These are phyloP conservation scores for Globicephala melas DNA, from an alignment of 2,113 vertebrate species.

Conservation along the genomic window DNA sequence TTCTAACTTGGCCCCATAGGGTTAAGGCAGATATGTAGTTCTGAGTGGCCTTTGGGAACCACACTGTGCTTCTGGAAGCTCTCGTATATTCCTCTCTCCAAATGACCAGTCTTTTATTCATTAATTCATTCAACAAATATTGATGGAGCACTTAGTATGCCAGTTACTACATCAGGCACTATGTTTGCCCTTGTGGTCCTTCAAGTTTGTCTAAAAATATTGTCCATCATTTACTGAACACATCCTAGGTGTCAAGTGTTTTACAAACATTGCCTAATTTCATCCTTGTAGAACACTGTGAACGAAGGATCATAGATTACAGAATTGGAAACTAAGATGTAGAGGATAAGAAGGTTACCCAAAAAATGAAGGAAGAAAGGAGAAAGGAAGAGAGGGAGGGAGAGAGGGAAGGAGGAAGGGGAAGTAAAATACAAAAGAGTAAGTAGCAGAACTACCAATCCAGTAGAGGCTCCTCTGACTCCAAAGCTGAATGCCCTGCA, in stretches of 20 bases:
- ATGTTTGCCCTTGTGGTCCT: neutral
- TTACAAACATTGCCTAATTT: neutral
- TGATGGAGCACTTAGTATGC: neutral
- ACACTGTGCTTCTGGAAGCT: neutral
- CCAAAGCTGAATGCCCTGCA: neutral
- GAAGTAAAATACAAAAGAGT: neutral
- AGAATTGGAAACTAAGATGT: neutral
- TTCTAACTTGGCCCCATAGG: neutral
- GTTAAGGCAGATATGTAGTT: neutral
- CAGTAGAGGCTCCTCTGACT: neutral
- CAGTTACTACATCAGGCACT: neutral
- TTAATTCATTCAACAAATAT: neutral
- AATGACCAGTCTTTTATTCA: neutral
- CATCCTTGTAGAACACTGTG: neutral
- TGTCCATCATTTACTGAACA: neutral
- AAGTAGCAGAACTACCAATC: neutral
- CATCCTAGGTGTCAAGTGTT: neutral
- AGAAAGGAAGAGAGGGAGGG: neutral
- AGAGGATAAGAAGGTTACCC: neutral
- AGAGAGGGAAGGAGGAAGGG: rapidly evolving
- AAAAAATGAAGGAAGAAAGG: too few species aligned
- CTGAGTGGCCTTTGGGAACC: neutral
- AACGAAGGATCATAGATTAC: neutral
- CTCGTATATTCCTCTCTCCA: neutral
- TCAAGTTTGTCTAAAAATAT: neutral